Evolutionary conservation across 1,140 invertebrate genomes (phyloP), one percentile per base, ranked within the genome.

Genomic region (Sipha flava): DNA sequence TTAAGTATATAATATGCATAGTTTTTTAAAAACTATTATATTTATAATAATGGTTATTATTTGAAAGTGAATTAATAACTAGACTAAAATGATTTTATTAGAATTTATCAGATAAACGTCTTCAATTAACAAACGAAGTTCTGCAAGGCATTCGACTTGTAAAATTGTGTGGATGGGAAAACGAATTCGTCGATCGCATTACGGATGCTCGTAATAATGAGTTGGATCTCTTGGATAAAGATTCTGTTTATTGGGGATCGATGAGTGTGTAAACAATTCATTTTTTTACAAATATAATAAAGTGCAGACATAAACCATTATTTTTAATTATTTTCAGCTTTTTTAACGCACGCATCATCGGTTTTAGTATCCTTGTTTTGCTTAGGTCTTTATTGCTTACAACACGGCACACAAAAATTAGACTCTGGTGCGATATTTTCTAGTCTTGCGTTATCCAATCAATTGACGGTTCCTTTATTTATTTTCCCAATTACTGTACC

Each of bases 141-240:
- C 85, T 96, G 37, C 90, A 94, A 84, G 92, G 92, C 7, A 94
- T 95, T 21, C 91, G 91, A 85, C 87, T 94, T 4, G 89, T 95
- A 14, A 95, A 95, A 83, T 86, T 95, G 4, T 90, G 92, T 83
- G 92, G 91, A 16, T 95, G 93, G 94, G 94, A 95, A 85, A 87
- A 88, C 47, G 86, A 91, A 1, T 95, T 93, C 83, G 86, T 89
- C 23, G 85, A 90, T 80, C 89, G 89, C 82, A 91, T 95, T 82
- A 85, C 88, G 68, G 85, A 86, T 57, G 87, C 91, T 1, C 87
- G 94, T 75, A 86, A 90, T 81, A 88, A 90, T 79, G 94, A 96
- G 86, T 84, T 95, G 4, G 88, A 89, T 82, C 87, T 89, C 80
- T 85, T 95, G 12, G 89, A 92, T 82, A 91, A 88, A 81, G 92